These are phyloP conservation scores for Pimephales promelas DNA, from an alignment of 2,113 vertebrate genomes.

Conservation along the genomic window DNA sequence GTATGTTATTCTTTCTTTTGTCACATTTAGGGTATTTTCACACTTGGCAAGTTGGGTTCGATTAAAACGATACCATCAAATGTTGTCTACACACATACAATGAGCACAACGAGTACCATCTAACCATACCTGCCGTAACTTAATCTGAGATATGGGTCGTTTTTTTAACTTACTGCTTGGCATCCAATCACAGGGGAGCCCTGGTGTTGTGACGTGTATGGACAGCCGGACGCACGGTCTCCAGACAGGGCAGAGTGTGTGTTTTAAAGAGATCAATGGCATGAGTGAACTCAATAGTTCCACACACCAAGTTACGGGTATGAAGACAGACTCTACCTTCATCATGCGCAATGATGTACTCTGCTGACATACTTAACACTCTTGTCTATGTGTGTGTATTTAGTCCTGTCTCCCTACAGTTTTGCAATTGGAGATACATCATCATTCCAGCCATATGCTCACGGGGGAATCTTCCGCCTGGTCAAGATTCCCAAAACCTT, in stretches of 20 bases:
- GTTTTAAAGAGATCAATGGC: constrained; percentile 92
- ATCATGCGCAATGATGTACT: not conserved
- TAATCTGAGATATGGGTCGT: not conserved
- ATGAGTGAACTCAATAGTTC: constrained; percentile 89
- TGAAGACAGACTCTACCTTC: not conserved
- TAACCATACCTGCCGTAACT: no score
- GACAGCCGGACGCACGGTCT: constrained; percentile 92
- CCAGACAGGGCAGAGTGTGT: constrained; percentile 89
- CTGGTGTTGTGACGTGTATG: constrained; percentile 93
- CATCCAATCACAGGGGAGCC: constrained; percentile 72
- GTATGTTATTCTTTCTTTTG: not conserved
- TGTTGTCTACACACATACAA: no score
- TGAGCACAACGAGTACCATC: no score
- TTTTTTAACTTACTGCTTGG: not conserved
- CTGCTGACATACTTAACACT: not conserved
- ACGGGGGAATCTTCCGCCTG: constrained; percentile 91
- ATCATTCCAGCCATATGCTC: constrained; percentile 83
- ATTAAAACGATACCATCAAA: no score
- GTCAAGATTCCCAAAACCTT: constrained; percentile 86
- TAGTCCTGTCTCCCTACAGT: constrained; percentile 91
- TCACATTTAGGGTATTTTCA: not conserved
- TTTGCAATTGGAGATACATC: constrained; percentile 91
- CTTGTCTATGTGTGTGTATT: constrained; percentile 44
- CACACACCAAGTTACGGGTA: constrained; percentile 87
- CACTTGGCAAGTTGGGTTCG: no score